Base-by-base conservation (phyloP, 2,888 invertebrate species). In the Campopleginae sp. region DNA sequence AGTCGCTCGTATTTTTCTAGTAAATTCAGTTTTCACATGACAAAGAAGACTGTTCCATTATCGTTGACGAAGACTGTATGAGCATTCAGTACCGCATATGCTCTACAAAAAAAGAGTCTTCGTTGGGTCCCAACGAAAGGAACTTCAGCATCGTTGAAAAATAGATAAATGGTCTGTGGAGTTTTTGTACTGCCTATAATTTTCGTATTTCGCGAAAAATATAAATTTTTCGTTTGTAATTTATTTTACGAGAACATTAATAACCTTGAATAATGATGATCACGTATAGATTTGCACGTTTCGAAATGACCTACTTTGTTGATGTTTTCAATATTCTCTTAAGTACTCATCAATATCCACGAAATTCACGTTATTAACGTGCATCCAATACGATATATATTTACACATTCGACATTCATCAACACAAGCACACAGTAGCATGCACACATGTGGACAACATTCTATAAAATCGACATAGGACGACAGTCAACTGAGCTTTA, bases 331-430 rank as follows among this genome's bases (percentile, higher is more conserved):
- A 54, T 77, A 38, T 58, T 75, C 42, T 74, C 46, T 51, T 48
- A 76, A 76, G 70, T 76, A 76, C 65, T 61, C 72, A 76, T 79
- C 31, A 66, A 70, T 76, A 66, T 82, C 76, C 70, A 82, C 75
- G 71, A 85, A 27, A 77, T 17, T 42, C 14, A 70, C 19, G 78
- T 75, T 14, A 48, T 74, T 44, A 10, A 14, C 63, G 74, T 5
- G 38, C 46, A 31, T 54, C 68, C 63, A 51, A 44, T 44, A 33
- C 44, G 27, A 70, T 61, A 70, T 33, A 51, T 65, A 65, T 48
- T 19, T 17, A 27, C 17, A 54, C 7, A 46, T 27, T 23, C 17
- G 14, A 23, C 54, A 48, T 51, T 70, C 46, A 44, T 31, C 33
- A 38, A 51, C 51, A 27, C 31, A 71, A 17, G 38, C 31, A 70